Evolutionary conservation across 53 echinoderm and acorn worm species (phyloP), one percentile per base, ranked within the genome.

Genomic region (Antedon mediterranea): DNA sequence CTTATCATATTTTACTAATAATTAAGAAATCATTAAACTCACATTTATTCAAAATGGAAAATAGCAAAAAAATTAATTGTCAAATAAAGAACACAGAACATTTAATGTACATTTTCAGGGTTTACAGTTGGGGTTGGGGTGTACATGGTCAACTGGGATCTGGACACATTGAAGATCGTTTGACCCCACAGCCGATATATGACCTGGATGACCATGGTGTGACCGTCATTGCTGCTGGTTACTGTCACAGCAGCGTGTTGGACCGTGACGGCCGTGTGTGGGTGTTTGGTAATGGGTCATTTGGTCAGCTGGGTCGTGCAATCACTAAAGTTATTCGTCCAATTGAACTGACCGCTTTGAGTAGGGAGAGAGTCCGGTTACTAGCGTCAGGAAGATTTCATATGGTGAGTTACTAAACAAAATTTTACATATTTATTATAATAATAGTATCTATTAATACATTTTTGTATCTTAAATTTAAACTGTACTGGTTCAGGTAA

Each of bases 41-140:
- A n/a, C n/a, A n/a, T n/a, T n/a, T n/a, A n/a, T n/a, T n/a, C n/a
- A n/a, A n/a, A n/a, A n/a, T n/a, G n/a, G n/a, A n/a, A n/a, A n/a
- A n/a, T n/a, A n/a, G n/a, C n/a, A n/a, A n/a, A n/a, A n/a, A n/a
- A n/a, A n/a, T n/a, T n/a, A n/a, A n/a, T n/a, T n/a, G n/a, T n/a
- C n/a, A n/a, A n/a, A n/a, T n/a, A n/a, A n/a, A n/a, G n/a, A n/a
- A n/a, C n/a, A n/a, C 41, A 41, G 41, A 7, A 7, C 5, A 41
- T 41, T 41, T 13, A 41, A 41, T 41, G 5, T 41, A 5, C 73
- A 0, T 32, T 71, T 43, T 34, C 73, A 94, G 94, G 71, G 79
- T 94, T 4, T 94, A 78, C 80, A 94, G 89, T 78, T 94, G 91
- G 87, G 94, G 94, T 11, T 94, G 94, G 94, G 94, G 94, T 30